Conservation (phyloP, 2,888 invertebrate genomes). For the Metopia argyrocephala region DNA sequence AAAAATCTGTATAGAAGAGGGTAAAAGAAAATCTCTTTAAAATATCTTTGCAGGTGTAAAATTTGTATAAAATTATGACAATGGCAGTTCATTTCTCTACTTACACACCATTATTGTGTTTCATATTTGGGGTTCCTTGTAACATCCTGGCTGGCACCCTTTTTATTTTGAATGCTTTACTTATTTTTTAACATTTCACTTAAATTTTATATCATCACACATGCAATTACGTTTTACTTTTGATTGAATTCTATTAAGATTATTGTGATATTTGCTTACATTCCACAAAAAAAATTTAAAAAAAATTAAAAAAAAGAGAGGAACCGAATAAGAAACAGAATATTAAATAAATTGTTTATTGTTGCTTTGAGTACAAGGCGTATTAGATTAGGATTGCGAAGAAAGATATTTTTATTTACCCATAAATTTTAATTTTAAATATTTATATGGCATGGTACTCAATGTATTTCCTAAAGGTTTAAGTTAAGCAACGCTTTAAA, state of each 20-base stretch:
- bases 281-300: background rate
- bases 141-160: background rate
- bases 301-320: too few relatives aligned
- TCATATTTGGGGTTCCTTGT: background rate
- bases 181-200: background rate
- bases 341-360: background rate
- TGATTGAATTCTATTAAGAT: constrained; percentile 30
- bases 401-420: too few relatives aligned
- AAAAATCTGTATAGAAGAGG: background rate
- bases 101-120: background rate
- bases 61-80: background rate
- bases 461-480: too few relatives aligned
- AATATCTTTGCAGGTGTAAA: constrained; percentile 6
- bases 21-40: background rate
- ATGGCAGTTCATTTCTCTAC: background rate
- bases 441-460: too few relatives aligned
- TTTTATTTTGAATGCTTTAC: background rate
- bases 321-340: too few relatives aligned
- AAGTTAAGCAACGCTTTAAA: too few relatives aligned
- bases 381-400: background rate
- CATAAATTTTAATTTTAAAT: background rate
- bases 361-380: background rate
- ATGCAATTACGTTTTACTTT: constrained; percentile 8
- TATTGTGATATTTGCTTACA: constrained; percentile 8
- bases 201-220: background rate